A percentile compares a stretch with the other conserved stretches of the same genome.
phyloP scores from a whole-genome alignment of 2,113 vertebrate genomes.

The Garra rufa region DNA sequence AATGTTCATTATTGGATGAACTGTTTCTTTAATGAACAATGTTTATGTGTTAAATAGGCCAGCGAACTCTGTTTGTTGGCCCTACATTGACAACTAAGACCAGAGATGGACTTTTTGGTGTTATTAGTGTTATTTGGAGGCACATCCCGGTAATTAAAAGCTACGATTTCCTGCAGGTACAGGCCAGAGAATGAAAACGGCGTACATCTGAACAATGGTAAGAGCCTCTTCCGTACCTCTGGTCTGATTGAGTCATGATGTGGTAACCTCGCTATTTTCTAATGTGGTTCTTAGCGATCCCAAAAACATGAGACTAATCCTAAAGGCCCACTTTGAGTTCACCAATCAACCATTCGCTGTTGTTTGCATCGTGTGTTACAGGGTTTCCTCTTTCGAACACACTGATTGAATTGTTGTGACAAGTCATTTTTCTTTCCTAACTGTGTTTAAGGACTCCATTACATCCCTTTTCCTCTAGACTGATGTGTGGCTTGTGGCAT shows the following conservation, averaged over 20 bases:
- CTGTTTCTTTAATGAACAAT: constrained; percentile 3
- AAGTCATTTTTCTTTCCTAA: constrained; percentile 5
- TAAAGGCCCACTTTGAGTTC: constrained; percentile 73
- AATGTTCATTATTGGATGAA: background rate
- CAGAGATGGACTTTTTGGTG: constrained; percentile 18
- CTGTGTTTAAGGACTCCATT: constrained; percentile 14
- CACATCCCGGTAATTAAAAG: constrained; percentile 76
- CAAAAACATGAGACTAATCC: constrained; percentile 77
- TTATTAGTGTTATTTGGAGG: constrained; percentile 17
- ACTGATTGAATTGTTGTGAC: constrained; percentile 3
- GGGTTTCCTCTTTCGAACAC: constrained; percentile 1
- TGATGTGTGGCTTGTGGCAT: background rate
- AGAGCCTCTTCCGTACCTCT: constrained; percentile 76
- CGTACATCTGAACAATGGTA: constrained; percentile 99
- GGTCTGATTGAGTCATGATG: constrained; percentile 32
- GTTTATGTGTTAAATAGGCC: background rate
- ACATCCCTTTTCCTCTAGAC: constrained; percentile 16
- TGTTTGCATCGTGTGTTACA: background rate
- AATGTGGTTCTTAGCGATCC: constrained; percentile 46
- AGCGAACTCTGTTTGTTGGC: constrained; percentile 17
- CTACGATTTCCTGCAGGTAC: constrained; percentile 98
- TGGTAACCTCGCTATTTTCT: constrained; percentile 59
- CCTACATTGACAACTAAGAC: constrained; percentile 6
- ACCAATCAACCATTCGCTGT: constrained; percentile 48
- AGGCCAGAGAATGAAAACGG: constrained; percentile 99